Percentiles rank a stretch among this genome's conserved stretches.
Conservation (phyloP, 2,113 vertebrate species). For the Pao palembangensis region DNA sequence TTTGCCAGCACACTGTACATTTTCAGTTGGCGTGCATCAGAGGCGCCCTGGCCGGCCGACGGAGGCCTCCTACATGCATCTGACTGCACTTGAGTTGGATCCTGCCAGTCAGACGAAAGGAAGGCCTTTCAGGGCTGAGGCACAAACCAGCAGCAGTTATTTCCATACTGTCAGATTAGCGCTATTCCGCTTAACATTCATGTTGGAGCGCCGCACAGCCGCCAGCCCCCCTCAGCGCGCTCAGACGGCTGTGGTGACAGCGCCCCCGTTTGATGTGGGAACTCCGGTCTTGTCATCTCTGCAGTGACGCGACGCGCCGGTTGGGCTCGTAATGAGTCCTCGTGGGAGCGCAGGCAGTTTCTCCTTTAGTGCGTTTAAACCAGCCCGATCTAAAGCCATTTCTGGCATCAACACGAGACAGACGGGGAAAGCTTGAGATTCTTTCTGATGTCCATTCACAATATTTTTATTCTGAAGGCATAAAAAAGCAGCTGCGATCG, state of each 20-base stretch:
- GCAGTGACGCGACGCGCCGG: constrained; percentile 52
- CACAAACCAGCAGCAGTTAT: constrained; percentile 9
- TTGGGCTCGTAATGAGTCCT: constrained; percentile 70
- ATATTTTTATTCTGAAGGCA: constrained; percentile 3
- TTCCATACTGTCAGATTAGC: constrained; percentile 42
- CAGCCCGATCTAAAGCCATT: constrained; percentile 39
- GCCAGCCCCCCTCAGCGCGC: constrained; percentile 52
- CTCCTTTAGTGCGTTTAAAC: constrained; percentile 36
- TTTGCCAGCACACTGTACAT: not conserved
- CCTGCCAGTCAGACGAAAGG: not conserved
- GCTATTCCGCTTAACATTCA: constrained; percentile 37
- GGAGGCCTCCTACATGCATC: not conserved
- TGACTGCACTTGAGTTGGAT: not conserved
- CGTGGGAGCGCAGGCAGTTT: constrained; percentile 44
- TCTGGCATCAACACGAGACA: constrained; percentile 20
- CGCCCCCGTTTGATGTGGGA: constrained; percentile 62
- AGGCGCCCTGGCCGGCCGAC: not conserved
- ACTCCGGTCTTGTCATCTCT: constrained; percentile 45
- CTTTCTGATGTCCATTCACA: constrained; percentile 27
- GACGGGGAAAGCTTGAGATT: constrained; percentile 17
- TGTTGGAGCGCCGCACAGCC: constrained; percentile 31
- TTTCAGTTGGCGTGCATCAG: not conserved
- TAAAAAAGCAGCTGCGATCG: too few relatives aligned
- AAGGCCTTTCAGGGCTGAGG: not conserved
- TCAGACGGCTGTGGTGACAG: constrained; percentile 54